A percentile compares a stretch with the other conserved stretches of the same genome.
phyloP scores from a whole-genome alignment of 2,797 vertebrate genomes.

The Sebastes alutus region DNA sequence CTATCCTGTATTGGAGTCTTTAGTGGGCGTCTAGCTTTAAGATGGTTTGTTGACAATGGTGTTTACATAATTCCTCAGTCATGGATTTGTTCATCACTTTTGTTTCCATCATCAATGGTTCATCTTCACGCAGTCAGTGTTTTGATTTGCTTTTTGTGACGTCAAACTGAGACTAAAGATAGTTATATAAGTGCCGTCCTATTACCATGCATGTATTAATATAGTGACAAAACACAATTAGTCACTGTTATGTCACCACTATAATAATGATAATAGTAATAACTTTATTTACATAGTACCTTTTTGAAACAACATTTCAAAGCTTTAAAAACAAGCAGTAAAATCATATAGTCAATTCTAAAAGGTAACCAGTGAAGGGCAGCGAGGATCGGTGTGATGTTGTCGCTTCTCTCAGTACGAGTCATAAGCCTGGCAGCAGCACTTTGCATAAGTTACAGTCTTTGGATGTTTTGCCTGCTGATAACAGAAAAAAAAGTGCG shows the following conservation, averaged over 20 bases:
- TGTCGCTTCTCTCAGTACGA: not conserved
- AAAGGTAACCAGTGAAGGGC: not conserved
- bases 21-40: constrained; percentile 40
- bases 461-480: not conserved
- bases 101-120: constrained; percentile 20
- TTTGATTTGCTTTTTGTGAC: constrained; percentile 25
- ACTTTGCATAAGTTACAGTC: not conserved
- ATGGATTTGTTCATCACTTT: constrained; percentile 33
- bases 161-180: not conserved
- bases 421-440: not conserved
- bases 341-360: not conserved
- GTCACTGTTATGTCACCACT: not conserved
- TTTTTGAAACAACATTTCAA: not conserved
- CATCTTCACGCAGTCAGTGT: not conserved
- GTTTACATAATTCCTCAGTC: constrained; percentile 46
- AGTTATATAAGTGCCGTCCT: not conserved
- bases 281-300: not conserved
- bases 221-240: not conserved
- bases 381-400: not conserved
- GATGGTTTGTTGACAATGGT: constrained; percentile 23
- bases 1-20: constrained; percentile 16
- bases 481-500: not conserved
- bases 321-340: not conserved
- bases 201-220: not conserved
- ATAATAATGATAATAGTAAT: not conserved